Percentiles rank a stretch among this genome's conserved stretches.
Conservation (phyloP, 2,888 invertebrate species). For the Tipula lateralis region DNA sequence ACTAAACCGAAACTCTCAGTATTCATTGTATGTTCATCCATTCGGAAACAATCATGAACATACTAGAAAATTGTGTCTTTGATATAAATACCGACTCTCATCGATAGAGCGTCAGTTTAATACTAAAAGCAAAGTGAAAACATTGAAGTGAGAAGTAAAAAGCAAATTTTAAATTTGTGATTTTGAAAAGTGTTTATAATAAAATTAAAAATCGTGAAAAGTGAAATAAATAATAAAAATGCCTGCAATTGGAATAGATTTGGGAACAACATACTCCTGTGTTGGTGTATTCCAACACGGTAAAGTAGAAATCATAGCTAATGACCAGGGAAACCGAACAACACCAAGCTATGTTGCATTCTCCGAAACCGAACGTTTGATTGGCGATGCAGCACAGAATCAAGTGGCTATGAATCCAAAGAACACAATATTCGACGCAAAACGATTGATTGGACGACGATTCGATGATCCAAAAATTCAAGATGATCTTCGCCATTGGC, state of each 20-base stretch:
- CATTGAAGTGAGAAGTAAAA: background rate
- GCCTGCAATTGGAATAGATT: constrained; percentile 74
- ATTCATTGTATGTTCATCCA: background rate
- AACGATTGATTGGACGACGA: constrained; percentile 91
- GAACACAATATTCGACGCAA: constrained; percentile 91
- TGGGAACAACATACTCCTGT: constrained; percentile 93
- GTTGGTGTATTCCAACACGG: constrained; percentile 91
- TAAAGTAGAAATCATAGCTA: constrained; percentile 85
- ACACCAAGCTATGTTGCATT: constrained; percentile 74
- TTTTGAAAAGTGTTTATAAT: background rate
- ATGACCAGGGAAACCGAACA: constrained; percentile 85
- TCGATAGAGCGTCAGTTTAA: background rate
- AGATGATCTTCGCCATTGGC: constrained; percentile 93
- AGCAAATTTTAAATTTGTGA: background rate
- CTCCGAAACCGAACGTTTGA: constrained; percentile 80
- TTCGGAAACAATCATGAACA: background rate
- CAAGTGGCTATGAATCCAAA: constrained; percentile 87
- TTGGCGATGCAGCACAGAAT: constrained; percentile 82
- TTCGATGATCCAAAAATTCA: constrained; percentile 91
- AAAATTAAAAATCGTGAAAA: background rate
- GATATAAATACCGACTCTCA: background rate
- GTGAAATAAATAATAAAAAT: background rate
- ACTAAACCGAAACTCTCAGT: no score
- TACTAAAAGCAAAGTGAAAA: background rate
- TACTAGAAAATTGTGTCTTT: background rate